phyloP scores from a whole-genome alignment of 2,797 vertebrate genomes.

The Megalops cyprinoides region DNA sequence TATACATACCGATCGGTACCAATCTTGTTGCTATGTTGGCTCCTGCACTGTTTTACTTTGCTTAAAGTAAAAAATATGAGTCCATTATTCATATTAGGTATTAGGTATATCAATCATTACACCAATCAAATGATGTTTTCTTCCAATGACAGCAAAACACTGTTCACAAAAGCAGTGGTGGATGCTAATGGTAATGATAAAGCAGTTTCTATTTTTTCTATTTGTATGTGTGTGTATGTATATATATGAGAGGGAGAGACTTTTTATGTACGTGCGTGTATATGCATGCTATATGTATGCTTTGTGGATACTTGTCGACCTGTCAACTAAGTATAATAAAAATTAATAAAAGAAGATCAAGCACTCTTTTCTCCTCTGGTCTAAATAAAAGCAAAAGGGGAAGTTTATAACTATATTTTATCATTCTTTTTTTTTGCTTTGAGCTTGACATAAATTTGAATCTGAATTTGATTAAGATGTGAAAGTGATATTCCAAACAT shows the following conservation, averaged over 20 bases:
- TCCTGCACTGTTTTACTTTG: not conserved
- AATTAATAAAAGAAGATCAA: not conserved
- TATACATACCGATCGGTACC: not conserved
- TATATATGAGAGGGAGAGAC: no score
- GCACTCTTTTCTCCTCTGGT: no score
- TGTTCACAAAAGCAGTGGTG: not conserved
- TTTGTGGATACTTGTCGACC: no score
- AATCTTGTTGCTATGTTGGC: not conserved
- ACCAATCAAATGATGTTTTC: not conserved
- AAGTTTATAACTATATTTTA: not conserved
- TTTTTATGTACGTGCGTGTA: no score
- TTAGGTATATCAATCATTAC: not conserved
- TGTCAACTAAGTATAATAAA: no score
- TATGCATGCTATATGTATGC: no score
- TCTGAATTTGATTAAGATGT: constrained; percentile 6
- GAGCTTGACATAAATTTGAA: not conserved
- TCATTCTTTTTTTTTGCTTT: not conserved
- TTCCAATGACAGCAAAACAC: not conserved
- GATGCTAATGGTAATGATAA: no score
- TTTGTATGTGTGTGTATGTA: no score
- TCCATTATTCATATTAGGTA: not conserved
- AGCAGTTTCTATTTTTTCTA: no score
- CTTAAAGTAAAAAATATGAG: not conserved
- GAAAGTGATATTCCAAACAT: constrained; percentile 6
- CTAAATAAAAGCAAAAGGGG: no score